Conservation (phyloP, 2,113 vertebrate genomes). For the Ancistrus triradiatus region DNA sequence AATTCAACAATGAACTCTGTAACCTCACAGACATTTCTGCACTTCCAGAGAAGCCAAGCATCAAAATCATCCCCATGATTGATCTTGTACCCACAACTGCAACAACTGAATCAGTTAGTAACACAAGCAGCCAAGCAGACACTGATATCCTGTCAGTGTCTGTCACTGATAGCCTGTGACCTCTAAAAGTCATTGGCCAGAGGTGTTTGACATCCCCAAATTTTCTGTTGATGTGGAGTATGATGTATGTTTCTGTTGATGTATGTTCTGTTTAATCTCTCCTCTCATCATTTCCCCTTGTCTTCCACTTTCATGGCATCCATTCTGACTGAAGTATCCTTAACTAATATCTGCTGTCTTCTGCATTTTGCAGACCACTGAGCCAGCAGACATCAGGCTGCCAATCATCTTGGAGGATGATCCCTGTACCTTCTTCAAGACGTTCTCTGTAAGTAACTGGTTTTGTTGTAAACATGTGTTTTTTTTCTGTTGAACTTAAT, state of each 20-base stretch:
- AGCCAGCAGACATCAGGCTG: constrained; percentile 31
- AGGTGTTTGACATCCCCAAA: constrained; percentile 37
- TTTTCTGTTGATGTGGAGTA: constrained; percentile 43
- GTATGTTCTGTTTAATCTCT: neutral
- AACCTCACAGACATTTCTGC: constrained; percentile 34
- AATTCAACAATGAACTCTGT: constrained; percentile 38
- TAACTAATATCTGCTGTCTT: constrained; percentile 5
- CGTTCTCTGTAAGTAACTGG: too few species aligned
- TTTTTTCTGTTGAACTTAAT: too few species aligned
- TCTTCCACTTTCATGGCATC: neutral
- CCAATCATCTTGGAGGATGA: too few species aligned
- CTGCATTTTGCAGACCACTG: constrained; percentile 28
- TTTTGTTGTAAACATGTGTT: too few species aligned
- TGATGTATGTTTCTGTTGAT: constrained; percentile 18
- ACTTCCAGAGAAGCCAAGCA: constrained; percentile 44
- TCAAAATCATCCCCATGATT: constrained; percentile 43
- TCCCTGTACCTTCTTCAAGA: too few species aligned
- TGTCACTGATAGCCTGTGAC: too few species aligned
- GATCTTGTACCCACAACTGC: constrained; percentile 8
- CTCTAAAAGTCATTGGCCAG: constrained; percentile 35
- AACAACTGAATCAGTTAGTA: neutral
- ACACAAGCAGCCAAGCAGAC: constrained; percentile 39
- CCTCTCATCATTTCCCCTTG: neutral
- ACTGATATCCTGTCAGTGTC: constrained; percentile 38
- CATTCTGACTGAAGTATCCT: neutral